phyloP scores from a whole-genome alignment of 2,888 invertebrate genomes.

The Tillus elongatus region DNA sequence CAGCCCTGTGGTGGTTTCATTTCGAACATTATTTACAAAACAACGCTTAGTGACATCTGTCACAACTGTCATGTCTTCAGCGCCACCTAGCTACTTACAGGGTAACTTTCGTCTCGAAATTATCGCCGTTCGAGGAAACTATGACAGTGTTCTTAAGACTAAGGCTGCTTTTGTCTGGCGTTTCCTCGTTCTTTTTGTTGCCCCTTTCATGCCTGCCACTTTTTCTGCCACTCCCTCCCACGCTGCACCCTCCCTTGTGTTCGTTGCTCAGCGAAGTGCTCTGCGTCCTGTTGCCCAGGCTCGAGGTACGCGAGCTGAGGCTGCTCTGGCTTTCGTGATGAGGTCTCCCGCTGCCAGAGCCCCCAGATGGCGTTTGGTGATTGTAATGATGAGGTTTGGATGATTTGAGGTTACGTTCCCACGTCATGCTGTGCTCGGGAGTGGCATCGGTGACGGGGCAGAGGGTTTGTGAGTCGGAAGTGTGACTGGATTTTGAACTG shows the following conservation, averaged over 20 bases:
- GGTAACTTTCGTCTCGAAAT: too few relatives aligned
- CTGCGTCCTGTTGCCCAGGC: conserved; percentile 40
- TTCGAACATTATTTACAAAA: too few relatives aligned
- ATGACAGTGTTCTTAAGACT: too few relatives aligned
- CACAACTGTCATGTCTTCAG: too few relatives aligned
- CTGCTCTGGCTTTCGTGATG: conserved; percentile 41
- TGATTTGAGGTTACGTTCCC: conserved; percentile 28
- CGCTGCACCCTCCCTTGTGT: conserved; percentile 21
- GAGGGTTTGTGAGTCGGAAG: conserved; percentile 30
- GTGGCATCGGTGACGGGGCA: conserved; percentile 21
- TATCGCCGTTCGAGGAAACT: too few relatives aligned
- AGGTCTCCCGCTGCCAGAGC: conserved; percentile 26
- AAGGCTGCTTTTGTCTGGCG: too few relatives aligned
- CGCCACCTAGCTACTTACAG: too few relatives aligned
- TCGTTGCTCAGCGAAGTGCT: conserved; percentile 40
- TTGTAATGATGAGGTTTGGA: too few relatives aligned
- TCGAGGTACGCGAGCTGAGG: conserved; percentile 35
- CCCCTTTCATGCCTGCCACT: conserved; percentile 21
- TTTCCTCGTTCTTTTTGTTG: conserved; percentile 32
- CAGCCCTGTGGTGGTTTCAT: too few relatives aligned
- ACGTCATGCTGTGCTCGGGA: conserved; percentile 18
- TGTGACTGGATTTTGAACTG: conserved; percentile 33
- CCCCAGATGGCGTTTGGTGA: conserved; percentile 29
- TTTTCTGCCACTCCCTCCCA: conserved; percentile 27
- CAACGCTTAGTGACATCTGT: too few relatives aligned